Percentiles rank a stretch among this genome's conserved stretches.
Conservation (phyloP, 2,888 invertebrate genomes). For the Tiliacea citrago region DNA sequence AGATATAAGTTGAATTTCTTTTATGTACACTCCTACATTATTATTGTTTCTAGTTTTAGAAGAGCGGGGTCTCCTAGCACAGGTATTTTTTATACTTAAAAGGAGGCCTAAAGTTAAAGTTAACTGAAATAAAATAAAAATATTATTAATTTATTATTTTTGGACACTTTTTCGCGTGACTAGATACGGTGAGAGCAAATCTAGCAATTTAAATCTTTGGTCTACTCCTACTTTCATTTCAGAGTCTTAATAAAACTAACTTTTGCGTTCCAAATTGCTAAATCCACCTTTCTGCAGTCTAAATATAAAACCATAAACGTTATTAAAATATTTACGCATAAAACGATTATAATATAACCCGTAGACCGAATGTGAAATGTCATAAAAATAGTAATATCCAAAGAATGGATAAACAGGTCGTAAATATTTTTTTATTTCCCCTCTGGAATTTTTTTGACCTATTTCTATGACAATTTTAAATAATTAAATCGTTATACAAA, state of each 20-base stretch:
- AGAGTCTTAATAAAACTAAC: background rate
- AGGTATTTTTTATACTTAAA: no score
- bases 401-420: background rate
- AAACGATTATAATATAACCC: background rate
- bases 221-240: background rate
- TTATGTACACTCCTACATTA: no score
- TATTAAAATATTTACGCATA: constrained; percentile 1
- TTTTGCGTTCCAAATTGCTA: background rate
- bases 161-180: no score
- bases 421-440: background rate
- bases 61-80: no score
- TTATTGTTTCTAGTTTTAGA: no score
- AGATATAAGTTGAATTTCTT: no score
- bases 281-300: background rate
- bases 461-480: background rate
- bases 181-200: no score
- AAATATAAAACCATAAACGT: background rate
- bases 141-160: no score
- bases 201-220: background rate
- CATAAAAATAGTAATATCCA: background rate
- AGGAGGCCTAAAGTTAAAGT: no score
- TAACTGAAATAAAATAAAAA: no score
- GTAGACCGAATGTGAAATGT: background rate
- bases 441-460: background rate
- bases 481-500: background rate